Evolutionary conservation across 2,888 invertebrate species (phyloP).

Genomic region (Cremastinae sp.): DNA sequence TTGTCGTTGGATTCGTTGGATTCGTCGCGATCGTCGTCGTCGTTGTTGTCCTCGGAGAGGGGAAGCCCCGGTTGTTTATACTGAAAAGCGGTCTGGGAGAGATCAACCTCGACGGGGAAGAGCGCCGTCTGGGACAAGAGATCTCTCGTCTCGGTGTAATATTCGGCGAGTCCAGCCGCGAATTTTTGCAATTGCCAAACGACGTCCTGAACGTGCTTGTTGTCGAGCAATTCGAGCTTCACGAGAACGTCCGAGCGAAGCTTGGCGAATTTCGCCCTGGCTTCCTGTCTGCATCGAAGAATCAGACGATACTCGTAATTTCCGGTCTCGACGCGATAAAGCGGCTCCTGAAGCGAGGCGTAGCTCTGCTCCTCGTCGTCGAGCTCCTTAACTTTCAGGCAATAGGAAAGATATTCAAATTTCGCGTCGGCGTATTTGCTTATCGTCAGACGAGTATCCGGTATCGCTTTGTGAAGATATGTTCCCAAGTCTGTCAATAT

Average conservation of each 20-base stretch:
- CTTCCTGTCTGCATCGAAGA: slow-evolving; percentile 97
- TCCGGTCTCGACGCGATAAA: slow-evolving; percentile 98
- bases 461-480: slow-evolving; percentile 98
- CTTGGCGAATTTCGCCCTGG: slow-evolving; percentile 91
- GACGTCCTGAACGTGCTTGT: slow-evolving; percentile 98
- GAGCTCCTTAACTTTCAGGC: slow-evolving; percentile 99
- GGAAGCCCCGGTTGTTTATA: slow-evolving; percentile 85
- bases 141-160: slow-evolving; percentile 88
- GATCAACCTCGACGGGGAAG: slow-evolving; percentile 98
- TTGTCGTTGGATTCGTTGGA: slow-evolving; percentile 52
- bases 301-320: slow-evolving; percentile 99
- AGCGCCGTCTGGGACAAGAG: slow-evolving; percentile 89
- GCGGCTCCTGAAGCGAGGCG: slow-evolving; percentile 94
- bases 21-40: slow-evolving; percentile 71
- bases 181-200: slow-evolving; percentile 92
- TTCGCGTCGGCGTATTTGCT: slow-evolving; percentile 99
- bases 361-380: slow-evolving; percentile 99
- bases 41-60: slow-evolving; percentile 66
- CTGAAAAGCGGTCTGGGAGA: slow-evolving; percentile 95
- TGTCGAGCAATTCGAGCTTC: slow-evolving; percentile 97
- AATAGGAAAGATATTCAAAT: slow-evolving; percentile 99
- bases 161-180: slow-evolving; percentile 90
- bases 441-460: slow-evolving; percentile 98
- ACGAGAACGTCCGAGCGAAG: slow-evolving; percentile 95
- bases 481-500: slow-evolving; percentile 97